These are phyloP conservation scores for Bothrops jararaca DNA, from an alignment of 2,113 vertebrate species.

Conservation along the genomic window DNA sequence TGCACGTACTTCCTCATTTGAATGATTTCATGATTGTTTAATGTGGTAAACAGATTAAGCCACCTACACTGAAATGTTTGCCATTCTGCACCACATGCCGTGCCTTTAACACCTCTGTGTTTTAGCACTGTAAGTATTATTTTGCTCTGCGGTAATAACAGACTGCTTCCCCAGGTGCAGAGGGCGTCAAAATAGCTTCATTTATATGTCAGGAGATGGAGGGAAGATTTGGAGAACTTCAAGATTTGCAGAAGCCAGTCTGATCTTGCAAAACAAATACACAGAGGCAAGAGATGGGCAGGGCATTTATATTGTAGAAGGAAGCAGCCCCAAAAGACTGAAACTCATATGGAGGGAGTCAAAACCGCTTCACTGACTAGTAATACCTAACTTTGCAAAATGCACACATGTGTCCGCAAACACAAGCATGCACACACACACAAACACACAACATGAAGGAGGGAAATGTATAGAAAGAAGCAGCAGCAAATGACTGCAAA, in stretches of 20 bases:
- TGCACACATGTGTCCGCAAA: not conserved
- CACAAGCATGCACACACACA: no score
- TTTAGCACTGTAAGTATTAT: not conserved
- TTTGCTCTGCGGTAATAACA: not conserved
- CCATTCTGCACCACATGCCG: not conserved
- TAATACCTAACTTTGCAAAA: not conserved
- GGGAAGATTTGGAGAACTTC: not conserved
- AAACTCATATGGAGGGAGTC: not conserved
- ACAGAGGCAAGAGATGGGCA: not conserved
- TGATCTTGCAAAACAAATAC: not conserved
- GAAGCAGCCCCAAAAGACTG: not conserved
- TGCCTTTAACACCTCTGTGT: not conserved
- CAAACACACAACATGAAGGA: not conserved
- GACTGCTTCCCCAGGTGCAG: not conserved
- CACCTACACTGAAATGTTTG: not conserved
- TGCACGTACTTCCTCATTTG: not conserved
- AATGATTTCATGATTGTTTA: not conserved
- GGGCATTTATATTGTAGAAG: not conserved
- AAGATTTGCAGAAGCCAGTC: not conserved
- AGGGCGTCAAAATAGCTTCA: not conserved
- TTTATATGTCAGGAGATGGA: not conserved
- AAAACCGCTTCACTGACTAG: not conserved
- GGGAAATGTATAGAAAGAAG: not conserved
- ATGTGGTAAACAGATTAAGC: not conserved
- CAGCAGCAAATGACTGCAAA: not conserved